Evolutionary conservation across 2,888 invertebrate genomes (phyloP), one percentile per base, ranked within the genome.

Genomic region (Tetheella fluctuosa): DNA sequence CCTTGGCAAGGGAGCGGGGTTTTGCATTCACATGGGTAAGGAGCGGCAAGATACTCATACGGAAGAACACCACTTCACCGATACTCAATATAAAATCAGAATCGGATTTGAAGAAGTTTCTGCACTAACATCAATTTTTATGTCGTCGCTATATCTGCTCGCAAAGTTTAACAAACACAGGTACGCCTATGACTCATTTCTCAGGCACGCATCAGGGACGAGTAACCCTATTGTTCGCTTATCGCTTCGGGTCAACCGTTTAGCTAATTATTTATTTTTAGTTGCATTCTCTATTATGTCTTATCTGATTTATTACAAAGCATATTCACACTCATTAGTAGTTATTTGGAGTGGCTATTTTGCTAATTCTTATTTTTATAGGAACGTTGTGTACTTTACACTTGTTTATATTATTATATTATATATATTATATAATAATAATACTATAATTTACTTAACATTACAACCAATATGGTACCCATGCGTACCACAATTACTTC

Each of bases 11-110:
- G 17, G 68, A 71, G 13, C 58, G 60, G 12, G 64, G 62, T 1
- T 70, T 56, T 57, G 58, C 57, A 1, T 68, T 54, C 28, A 39
- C 57, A 2, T 69, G 68, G 69, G 65, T 69, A 0, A 61, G 52
- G 30, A 56, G 54, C 2, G 67, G 69, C 55, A 68, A 67, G 53
- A 69, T 70, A 20, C 59, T 68, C 10, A 30, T 63, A 1, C 52
- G 67, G 5, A 69, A 67, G 59, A 68, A 67, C 23, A 10, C 28
- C 20, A 57, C 57, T 1, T 67, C 67, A 10, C 69, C 67, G 1
- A 60, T 59, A 52, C 17, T 59, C 15, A 52, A 23, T 7, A 65
- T 69, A 17, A 62, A 62, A 28, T 52, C 58, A 0, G 62, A 69
- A 34, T 1, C 15, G 3, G 68, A 71, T 56, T 57, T 64, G 54